A percentile compares a stretch with the other conserved stretches of the same genome.
Evolutionary conservation across 2,888 invertebrate species (phyloP).

Genomic region (Idaea biselata): DNA sequence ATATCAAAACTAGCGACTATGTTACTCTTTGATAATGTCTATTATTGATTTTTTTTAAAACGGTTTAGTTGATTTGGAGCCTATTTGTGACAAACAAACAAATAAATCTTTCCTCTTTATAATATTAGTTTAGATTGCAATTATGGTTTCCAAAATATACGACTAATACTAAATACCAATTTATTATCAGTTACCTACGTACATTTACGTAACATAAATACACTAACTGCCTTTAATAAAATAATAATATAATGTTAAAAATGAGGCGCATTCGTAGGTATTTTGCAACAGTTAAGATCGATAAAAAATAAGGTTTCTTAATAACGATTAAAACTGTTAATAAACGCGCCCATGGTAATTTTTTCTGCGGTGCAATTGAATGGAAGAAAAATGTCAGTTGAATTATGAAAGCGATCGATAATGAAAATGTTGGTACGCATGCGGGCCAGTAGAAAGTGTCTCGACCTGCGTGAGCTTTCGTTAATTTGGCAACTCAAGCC

Average conservation of each 20-base stretch:
- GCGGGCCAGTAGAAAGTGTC: constrained; percentile 75
- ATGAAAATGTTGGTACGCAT: constrained; percentile 71
- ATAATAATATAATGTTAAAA: constrained; percentile 1
- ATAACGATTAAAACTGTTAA: constrained; percentile 45
- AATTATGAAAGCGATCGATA: constrained; percentile 78
- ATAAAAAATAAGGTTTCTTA: constrained; percentile 36
- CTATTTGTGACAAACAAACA: no score
- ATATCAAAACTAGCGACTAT: no score
- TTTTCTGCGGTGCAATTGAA: constrained; percentile 59
- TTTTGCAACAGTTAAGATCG: constrained; percentile 36
- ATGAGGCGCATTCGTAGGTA: constrained; percentile 17
- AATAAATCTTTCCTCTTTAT: no score
- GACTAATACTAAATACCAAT: no score
- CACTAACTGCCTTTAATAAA: background rate
- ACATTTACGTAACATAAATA: background rate
- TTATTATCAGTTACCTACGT: no score
- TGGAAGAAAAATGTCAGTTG: constrained; percentile 76
- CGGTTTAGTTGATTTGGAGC: no score
- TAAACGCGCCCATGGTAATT: constrained; percentile 42
- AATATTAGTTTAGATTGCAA: no score
- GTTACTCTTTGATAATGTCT: no score
- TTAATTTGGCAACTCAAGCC: constrained; percentile 66
- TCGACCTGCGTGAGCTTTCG: constrained; percentile 72
- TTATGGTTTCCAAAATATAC: no score
- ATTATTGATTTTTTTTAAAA: no score